Evolutionary conservation across 2,888 invertebrate genomes (phyloP).

Genomic region (Agriopis marginaria): DNA sequence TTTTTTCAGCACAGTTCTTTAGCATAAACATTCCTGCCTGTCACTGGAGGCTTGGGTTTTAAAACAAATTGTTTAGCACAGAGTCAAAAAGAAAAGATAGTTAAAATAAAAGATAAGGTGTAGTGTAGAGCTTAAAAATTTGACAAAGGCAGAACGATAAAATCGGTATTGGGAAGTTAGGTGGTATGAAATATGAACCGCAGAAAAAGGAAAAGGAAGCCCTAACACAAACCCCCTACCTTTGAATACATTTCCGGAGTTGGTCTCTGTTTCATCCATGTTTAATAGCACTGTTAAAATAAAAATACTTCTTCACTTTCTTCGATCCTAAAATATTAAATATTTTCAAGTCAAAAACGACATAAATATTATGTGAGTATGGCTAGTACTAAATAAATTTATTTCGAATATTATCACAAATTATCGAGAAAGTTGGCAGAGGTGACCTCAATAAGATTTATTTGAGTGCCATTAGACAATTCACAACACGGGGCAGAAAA

Average conservation of each 20-base stretch:
- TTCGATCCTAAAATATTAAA: constrained; percentile 27
- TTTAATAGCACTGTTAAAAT: constrained; percentile 36
- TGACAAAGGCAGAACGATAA: background rate
- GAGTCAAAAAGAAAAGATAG: background rate
- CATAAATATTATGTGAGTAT: background rate
- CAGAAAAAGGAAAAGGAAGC: constrained; percentile 1
- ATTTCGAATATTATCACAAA: too few species aligned
- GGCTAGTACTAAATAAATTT: background rate
- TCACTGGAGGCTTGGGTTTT: constrained; percentile 13
- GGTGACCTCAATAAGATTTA: background rate
- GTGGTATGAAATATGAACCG: background rate
- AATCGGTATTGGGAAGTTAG: background rate
- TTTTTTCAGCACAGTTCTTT: background rate
- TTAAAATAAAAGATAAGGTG: too few species aligned
- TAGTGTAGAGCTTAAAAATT: constrained; percentile 1
- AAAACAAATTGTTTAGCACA: background rate
- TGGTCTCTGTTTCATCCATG: constrained; percentile 40
- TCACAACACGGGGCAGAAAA: background rate
- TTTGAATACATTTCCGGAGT: constrained; percentile 47
- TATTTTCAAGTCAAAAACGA: constrained; percentile 4
- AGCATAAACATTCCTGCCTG: constrained; percentile 11
- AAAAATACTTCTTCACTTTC: constrained; percentile 26
- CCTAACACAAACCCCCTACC: constrained; percentile 46
- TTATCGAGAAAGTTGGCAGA: too few species aligned
- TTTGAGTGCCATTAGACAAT: background rate